Evolutionary conservation across 1,140 invertebrate species (phyloP), one percentile per base, ranked within the genome.

Genomic region (Drosophila punjabiensis): DNA sequence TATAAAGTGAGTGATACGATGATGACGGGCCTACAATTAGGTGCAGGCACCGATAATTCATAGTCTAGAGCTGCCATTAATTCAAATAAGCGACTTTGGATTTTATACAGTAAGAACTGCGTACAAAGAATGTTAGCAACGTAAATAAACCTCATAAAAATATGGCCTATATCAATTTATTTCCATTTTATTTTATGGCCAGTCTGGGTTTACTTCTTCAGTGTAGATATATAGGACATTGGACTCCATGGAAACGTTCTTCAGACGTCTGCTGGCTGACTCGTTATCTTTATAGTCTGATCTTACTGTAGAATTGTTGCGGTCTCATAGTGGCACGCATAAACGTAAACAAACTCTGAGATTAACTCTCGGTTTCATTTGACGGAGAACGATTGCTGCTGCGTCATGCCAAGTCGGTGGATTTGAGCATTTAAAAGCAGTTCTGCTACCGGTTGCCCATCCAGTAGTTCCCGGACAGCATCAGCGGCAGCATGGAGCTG

Each of bases 341-440:
- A 60, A 58, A 73, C 18, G 67, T 73, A 60, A 73, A 73, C 45
- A 74, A 24, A 52, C 18, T 20, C 3, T n/a, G 5, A 35, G 53
- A 74, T 74, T 73, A 74, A 43, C 45, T 68, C 20, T 59, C 30
- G 8, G 30, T 60, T 50, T 50, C 13, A 3, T 30, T 45, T 30
- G 16, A 2, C 16, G n/a, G n/a, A 14, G 4, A 30, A 3, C 24
- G 10, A 20, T 35, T 30, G 16, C 52, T 63, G 39, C 43, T 5
- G 1, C 5, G 53, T 74, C 70, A 74, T 61, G 70, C 53, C 3
- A 35, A 73, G 53, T 73, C 13, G 28, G 18, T 50, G 11, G 14
- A 9, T 73, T 43, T 47, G 3, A 56, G 37, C 16, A 1, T 79
- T 59, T 79, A 79, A 32, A 79, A 39, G 52, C 67, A 6, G 37